These are phyloP conservation scores for rat (Rattus norvegicus) DNA, from an alignment of 2,113 vertebrate species.

Conservation along the genomic window DNA sequence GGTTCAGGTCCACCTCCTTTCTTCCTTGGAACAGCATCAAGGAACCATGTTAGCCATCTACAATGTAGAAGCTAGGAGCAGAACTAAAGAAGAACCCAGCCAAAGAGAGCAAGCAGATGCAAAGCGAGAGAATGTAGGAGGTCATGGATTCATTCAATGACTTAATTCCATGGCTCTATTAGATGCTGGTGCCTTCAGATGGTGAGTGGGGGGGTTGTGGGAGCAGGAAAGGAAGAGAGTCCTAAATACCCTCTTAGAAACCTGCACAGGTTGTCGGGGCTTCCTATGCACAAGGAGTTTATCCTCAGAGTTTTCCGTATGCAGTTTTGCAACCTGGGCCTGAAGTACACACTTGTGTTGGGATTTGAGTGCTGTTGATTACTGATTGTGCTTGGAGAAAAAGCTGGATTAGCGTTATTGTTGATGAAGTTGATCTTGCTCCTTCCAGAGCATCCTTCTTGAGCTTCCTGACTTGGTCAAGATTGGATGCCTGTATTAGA, in stretches of 20 bases:
- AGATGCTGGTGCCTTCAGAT: neutral
- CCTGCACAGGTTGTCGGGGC: neutral
- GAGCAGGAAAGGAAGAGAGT: neutral
- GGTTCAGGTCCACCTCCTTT: neutral
- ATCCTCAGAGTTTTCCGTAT: neutral
- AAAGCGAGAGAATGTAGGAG: neutral
- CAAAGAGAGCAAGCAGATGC: neutral
- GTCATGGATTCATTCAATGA: neutral
- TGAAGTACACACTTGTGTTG: neutral
- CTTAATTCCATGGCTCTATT: neutral
- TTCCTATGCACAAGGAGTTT: neutral
- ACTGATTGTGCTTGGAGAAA: neutral
- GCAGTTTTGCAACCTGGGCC: neutral
- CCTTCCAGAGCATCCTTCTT: neutral
- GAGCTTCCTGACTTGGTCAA: neutral
- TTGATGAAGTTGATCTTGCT: neutral
- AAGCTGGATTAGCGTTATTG: neutral
- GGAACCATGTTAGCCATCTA: neutral
- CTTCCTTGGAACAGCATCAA: neutral
- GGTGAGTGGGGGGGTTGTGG: neutral
- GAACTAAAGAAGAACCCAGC: neutral
- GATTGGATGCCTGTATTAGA: constrained; percentile 43
- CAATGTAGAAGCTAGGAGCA: neutral
- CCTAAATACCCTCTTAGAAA: neutral
- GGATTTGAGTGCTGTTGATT: neutral